These are phyloP conservation scores for Calliphora vicina DNA, from an alignment of 1,140 invertebrate genomes.

Conservation along the genomic window DNA sequence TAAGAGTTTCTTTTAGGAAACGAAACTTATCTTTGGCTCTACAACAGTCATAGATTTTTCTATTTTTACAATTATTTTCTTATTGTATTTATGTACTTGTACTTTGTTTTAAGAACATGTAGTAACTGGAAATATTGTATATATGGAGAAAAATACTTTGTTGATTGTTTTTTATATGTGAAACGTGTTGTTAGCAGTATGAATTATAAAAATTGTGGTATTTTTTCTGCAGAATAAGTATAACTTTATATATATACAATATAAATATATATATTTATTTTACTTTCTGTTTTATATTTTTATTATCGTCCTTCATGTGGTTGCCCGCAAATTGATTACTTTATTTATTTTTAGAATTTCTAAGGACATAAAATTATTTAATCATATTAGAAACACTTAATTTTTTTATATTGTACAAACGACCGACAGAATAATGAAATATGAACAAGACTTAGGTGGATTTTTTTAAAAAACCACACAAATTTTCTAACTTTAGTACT, in stretches of 20 bases:
- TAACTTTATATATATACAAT: no score
- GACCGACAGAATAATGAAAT: no score
- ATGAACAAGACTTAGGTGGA: neutral
- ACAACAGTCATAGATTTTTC: neutral
- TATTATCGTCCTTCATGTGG: neutral
- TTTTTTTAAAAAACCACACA: no score
- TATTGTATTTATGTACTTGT: neutral
- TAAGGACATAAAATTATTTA: neutral
- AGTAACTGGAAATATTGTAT: no score
- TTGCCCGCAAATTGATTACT: neutral
- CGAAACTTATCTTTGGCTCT: neutral
- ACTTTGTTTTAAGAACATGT: neutral
- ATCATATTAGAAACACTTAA: neutral
- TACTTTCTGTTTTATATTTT: neutral
- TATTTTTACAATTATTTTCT: neutral
- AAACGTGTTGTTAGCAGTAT: neutral
- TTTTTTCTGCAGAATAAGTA: neutral
- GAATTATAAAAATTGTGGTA: neutral
- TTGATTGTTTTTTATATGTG: neutral
- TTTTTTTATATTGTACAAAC: no score
- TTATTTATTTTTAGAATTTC: slow-evolving; percentile 3
- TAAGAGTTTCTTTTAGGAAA: neutral
- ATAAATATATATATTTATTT: neutral
- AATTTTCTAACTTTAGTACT: no score
- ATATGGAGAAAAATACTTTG: neutral